These are phyloP conservation scores for Enteromius unitaeniatus DNA, from an alignment of 2,797 vertebrate genomes.

Conservation along the genomic window DNA sequence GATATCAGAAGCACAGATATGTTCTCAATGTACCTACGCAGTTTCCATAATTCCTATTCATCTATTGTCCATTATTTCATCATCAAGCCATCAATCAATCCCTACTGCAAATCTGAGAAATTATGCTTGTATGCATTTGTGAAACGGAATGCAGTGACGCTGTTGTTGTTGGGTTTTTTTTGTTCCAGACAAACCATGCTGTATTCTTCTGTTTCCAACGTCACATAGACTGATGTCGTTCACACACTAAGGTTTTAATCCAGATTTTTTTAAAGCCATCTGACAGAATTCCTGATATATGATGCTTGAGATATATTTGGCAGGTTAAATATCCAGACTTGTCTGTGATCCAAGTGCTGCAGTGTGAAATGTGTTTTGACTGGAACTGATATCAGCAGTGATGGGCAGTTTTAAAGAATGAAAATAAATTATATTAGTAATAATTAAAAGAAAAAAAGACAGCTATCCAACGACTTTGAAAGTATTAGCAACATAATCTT, in stretches of 20 bases:
- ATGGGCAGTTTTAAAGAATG: background rate
- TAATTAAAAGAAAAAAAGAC: no score
- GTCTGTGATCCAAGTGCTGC: background rate
- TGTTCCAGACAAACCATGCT: background rate
- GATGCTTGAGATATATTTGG: background rate
- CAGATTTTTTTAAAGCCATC: background rate
- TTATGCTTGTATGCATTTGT: background rate
- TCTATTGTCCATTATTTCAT: constrained; percentile 13
- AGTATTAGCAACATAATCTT: background rate
- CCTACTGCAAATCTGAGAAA: constrained; percentile 20
- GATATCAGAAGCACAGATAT: constrained; percentile 14
- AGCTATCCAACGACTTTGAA: background rate
- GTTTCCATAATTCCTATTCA: constrained; percentile 5
- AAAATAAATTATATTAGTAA: background rate
- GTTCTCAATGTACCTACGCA: constrained; percentile 8
- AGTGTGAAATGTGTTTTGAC: background rate
- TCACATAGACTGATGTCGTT: background rate
- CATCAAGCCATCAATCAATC: constrained; percentile 29
- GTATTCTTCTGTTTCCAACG: background rate
- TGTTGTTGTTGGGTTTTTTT: background rate
- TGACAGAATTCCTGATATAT: background rate
- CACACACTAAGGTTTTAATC: background rate
- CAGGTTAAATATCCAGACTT: background rate
- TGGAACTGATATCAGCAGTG: background rate
- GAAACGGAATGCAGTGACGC: background rate